A percentile compares a stretch with the other conserved stretches of the same genome.
Evolutionary conservation across 30 jellyfish, hydroid and myxozoan species (phyloP).

Genomic region (Haliclystus octoradiatus): DNA sequence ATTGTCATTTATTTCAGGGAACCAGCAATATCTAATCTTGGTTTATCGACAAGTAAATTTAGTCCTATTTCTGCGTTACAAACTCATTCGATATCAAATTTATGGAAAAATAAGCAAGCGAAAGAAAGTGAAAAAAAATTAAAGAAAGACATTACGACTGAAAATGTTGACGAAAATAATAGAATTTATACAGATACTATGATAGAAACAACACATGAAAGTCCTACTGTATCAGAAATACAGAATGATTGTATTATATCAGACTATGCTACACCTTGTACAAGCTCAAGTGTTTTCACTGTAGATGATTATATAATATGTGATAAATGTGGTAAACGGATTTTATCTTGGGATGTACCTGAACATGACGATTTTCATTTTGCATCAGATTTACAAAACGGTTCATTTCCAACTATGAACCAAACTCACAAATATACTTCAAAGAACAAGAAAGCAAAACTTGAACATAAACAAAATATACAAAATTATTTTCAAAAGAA

Average conservation of each 20-base stretch:
- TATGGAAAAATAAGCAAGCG: background rate
- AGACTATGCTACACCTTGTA: background rate
- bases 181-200: too few species aligned
- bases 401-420: too few species aligned
- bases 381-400: conserved; percentile 65
- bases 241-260: background rate
- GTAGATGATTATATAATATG: conserved; percentile 57
- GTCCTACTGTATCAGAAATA: background rate
- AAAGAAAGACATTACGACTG: background rate
- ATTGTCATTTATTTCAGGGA: too few species aligned
- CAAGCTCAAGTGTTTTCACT: background rate
- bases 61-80: conserved; percentile 4
- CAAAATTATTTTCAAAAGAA: too few species aligned
- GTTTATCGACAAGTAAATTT: conserved; percentile 64
- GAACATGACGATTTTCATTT: conserved; percentile 91
- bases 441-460: too few species aligned
- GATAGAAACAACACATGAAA: too few species aligned
- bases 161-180: background rate
- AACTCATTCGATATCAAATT: conserved; percentile 37
- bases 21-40: conserved; percentile 60
- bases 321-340: conserved; percentile 62
- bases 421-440: too few species aligned
- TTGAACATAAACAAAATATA: too few species aligned
- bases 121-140: background rate
- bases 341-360: conserved; percentile 73